These are phyloP conservation scores for Drosophila neutralis DNA, from an alignment of 2,888 invertebrate species.

Conservation along the genomic window DNA sequence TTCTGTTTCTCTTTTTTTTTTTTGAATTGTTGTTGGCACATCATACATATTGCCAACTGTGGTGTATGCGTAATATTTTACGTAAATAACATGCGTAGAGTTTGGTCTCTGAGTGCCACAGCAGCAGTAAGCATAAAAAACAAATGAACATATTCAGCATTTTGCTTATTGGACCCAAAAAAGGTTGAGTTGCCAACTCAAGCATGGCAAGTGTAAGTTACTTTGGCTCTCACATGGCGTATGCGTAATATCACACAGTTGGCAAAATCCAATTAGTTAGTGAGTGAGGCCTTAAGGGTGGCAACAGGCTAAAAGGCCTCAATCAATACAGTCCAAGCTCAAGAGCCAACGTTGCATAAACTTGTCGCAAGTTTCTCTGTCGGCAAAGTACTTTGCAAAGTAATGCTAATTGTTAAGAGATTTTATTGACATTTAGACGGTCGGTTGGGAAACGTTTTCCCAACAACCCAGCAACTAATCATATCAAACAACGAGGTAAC, in stretches of 20 bases:
- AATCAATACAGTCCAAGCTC: constrained; percentile 38
- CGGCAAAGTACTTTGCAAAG: constrained; percentile 24
- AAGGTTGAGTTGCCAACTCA: constrained; percentile 61
- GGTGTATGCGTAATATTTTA: constrained; percentile 62
- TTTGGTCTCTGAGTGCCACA: constrained; percentile 33
- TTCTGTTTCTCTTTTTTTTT: constrained; percentile 6
- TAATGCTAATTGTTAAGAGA: constrained; percentile 31
- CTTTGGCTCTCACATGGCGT: constrained; percentile 47
- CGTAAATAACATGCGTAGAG: constrained; percentile 57
- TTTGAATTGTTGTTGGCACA: constrained; percentile 43
- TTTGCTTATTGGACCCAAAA: constrained; percentile 52
- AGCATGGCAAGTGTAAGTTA: constrained; percentile 16
- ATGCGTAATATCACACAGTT: constrained; percentile 47
- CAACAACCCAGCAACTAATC: neutral
- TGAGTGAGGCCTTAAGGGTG: constrained; percentile 37
- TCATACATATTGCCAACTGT: constrained; percentile 53
- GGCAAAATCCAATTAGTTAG: constrained; percentile 65
- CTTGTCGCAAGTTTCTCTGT: constrained; percentile 19
- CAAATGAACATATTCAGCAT: constrained; percentile 38
- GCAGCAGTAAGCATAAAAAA: constrained; percentile 50
- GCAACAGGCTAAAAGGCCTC: constrained; percentile 16
- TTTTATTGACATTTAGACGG: constrained; percentile 35
- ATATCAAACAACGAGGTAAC: neutral
- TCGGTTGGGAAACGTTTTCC: neutral
- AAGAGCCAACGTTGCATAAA: constrained; percentile 16